Conservation (phyloP, 2,113 vertebrate genomes). For the Hippoglossus stenolepis region DNA sequence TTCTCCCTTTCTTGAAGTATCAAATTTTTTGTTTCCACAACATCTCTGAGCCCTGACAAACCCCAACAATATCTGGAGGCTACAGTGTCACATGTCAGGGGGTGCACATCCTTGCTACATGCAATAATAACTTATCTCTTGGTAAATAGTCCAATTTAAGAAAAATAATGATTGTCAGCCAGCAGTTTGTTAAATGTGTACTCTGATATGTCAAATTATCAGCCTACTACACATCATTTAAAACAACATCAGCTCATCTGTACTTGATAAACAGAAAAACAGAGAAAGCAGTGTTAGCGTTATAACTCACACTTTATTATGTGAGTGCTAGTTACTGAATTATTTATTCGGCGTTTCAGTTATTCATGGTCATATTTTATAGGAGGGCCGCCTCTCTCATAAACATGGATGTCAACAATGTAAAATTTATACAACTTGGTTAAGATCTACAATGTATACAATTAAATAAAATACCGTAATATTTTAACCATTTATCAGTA, state of each 20-base stretch:
- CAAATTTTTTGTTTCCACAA: too few relatives aligned
- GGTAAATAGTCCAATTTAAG: too few relatives aligned
- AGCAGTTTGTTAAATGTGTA: background rate
- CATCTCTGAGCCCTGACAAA: too few relatives aligned
- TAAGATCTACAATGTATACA: too few relatives aligned
- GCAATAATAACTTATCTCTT: too few relatives aligned
- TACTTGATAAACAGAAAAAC: background rate
- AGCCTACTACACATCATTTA: background rate
- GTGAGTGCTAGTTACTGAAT: background rate
- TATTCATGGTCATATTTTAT: background rate
- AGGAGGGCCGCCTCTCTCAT: background rate
- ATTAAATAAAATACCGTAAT: too few relatives aligned
- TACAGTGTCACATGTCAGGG: too few relatives aligned
- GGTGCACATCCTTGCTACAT: too few relatives aligned
- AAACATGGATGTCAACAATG: background rate
- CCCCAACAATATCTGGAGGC: too few relatives aligned
- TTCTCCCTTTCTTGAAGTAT: too few relatives aligned
- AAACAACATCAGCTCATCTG: background rate
- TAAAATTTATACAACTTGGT: background rate
- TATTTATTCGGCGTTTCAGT: conserved; percentile 10
- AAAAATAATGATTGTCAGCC: too few relatives aligned
- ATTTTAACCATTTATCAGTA: background rate
- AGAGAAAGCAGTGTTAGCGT: background rate
- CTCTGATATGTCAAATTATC: background rate
- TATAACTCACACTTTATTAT: background rate